phyloP scores from a whole-genome alignment of 2,797 vertebrate species.

The Tokudaia muenninki region DNA sequence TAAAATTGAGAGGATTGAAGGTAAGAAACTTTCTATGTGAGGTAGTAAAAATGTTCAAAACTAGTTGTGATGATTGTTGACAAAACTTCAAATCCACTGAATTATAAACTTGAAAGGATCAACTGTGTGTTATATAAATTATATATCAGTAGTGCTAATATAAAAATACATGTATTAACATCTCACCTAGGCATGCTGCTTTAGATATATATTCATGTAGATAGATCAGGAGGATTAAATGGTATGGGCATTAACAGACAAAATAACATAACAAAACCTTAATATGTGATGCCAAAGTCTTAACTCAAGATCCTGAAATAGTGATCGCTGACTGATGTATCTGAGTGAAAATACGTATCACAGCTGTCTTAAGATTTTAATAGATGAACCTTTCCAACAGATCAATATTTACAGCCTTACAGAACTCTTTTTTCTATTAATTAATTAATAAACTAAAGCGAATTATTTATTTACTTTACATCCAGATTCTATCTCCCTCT shows the following conservation, averaged over 20 bases:
- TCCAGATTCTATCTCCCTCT: not conserved
- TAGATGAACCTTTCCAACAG: not conserved
- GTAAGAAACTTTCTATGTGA: not conserved
- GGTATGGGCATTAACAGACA: not conserved
- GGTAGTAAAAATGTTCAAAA: not conserved
- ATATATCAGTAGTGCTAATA: not conserved
- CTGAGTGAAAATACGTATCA: not conserved
- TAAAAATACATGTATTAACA: slow-evolving; percentile 19
- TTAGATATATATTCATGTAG: not conserved
- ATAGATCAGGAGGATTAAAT: slow-evolving; percentile 2
- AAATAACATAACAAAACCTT: not conserved
- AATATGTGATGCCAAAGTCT: not conserved
- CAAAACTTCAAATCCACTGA: not conserved
- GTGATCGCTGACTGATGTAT: slow-evolving; percentile 17
- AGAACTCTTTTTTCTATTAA: not conserved
- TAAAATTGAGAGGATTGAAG: not conserved
- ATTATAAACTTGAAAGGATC: not conserved
- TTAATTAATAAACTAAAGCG: not conserved
- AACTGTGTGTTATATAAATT: not conserved
- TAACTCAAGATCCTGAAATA: not conserved
- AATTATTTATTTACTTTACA: not conserved
- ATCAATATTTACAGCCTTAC: not conserved
- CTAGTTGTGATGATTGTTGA: not conserved
- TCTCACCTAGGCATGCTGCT: not conserved
- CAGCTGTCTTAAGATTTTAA: not conserved